Base-by-base conservation (phyloP, 2,113 vertebrate species). In the Orthonyx spaldingii region DNA sequence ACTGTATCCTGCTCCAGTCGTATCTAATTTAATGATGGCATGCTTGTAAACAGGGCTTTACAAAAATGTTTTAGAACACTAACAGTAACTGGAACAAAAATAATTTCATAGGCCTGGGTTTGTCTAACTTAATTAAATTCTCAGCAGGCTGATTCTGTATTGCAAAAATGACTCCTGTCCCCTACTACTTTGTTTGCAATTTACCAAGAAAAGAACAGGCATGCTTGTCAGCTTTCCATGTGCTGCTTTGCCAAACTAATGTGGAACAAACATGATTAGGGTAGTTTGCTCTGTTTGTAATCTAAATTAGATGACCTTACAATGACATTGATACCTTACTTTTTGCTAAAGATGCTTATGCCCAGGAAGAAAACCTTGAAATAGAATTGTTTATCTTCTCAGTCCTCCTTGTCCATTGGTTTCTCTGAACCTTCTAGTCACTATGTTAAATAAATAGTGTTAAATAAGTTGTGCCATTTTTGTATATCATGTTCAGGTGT, bases 81-180 rank as follows among this genome's bases (percentile, higher is more conserved):
- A 66, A 66, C 60, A 75, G 42, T 90, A 86, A 60, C 47, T 92
- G 87, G 78, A 94, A 95, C 32, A 89, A 52, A 88, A 90, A 78
- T 92, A 57, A 93, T 85, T 93, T 87, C 13, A 2, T 84, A 77
- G 79, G 75, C 41, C 75, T 95, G 78, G 55, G 39, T 93, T 94
- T 94, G 55, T 24, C 10, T 94, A 93, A 85, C 59, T 82, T 88
- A 77, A 94, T 96, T 83, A 69, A 83, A 74, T 91, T 96, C 76
- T 95, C 82, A 90, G 84, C 75, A 95, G 87, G 79, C 81, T 83
- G 78, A 80, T 90, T 93, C n/a, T 81, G 33, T 77, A 56, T 77
- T 80, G 68, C 82, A 96, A 50, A 94, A 88, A 87, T 61, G 42
- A 84, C 66, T 88, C 59, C 79, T 93, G 77, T 80, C 37, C 78